Evolutionary conservation across 2,888 invertebrate species (phyloP), one percentile per base, ranked within the genome.

Genomic region (Hofmannophila pseudospretella): DNA sequence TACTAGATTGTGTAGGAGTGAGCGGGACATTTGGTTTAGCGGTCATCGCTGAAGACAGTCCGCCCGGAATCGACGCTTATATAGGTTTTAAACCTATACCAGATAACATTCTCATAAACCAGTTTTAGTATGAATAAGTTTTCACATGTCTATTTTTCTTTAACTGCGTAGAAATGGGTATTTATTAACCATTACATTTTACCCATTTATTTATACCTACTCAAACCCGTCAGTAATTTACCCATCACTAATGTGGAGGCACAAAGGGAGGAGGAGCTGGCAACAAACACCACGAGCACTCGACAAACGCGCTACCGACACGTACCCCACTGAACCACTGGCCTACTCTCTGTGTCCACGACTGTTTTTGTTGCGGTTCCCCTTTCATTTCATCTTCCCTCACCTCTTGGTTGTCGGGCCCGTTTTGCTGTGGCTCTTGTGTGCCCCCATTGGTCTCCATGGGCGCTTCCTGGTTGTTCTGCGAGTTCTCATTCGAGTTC

Each of bases 341-440:
- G 81, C 90, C 90, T 89, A 90, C 89, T 89, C 88, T 90, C 88
- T 90, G 90, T 88, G 90, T 89, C 91, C 92, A 89, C 90, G 92
- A 87, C 73, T 89, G 89, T 89, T 75, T 77, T 72, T 81, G 75
- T 67, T 78, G 72, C 60, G 75, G 75, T 69, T 78, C 82, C 52
- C 70, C 79, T 54, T 70, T 71, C 68, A 67, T 69, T 63, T 72
- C 74, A 52, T 75, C 85, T 64, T 78, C 78, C 63, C 84, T 84
- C 85, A 84, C 85, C 85, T 84, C 86, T 80, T 77, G 80, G 74
- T 67, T 74, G 3, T 81, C 82, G 34, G 78, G 72, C 49, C 82
- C 84, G 46, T 80, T 81, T 42, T 53, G 56, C 52, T 69, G 75
- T 47, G 67, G 73, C 30, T 82, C 85, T 69, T 84, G 84, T 45